Evolutionary conservation across 2,113 vertebrate genomes (phyloP), one percentile per base, ranked within the genome.

Genomic region (Accipiter virgatus): DNA sequence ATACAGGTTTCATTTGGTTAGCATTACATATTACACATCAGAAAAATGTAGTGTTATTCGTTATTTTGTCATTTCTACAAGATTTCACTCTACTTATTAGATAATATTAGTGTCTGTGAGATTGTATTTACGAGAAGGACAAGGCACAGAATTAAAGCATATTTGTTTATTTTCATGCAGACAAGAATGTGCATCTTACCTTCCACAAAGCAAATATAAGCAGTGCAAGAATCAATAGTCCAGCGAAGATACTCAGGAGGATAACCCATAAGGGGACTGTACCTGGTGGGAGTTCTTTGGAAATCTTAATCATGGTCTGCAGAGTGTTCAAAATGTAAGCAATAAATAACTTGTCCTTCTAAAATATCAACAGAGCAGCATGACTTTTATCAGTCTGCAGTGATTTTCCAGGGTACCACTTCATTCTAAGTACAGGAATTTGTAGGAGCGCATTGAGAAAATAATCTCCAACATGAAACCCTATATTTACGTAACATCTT

Each of bases 121-220:
- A 10, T 79, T 75, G 38, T 63, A 67, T 3, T 25, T 63, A 34
- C 19, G 8, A 78, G 53, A 68, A 52, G 40, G 26, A 72, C 29
- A 52, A 0, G 0, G 21, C 3, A 45, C 10, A 81, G 13, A 36
- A 62, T 20, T 72, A 73, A 70, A 72, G 36, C 5, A 23, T 40
- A 40, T 53, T 48, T 80, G 0, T 55, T 91, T 22, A 26, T 6
- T 22, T 68, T 36, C 27, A 53, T 11, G 26, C 62, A 67, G 53
- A 67, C 19, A 40, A 32, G n/a, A 59, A 53, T 0, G 0, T 74
- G 38, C 65, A 21, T 17, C 97, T 98, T 98, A 99, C 99, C 99
- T 99, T 99, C 99, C 99, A 99, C 77, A 99, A 97, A 45, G 97
- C 98, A 83, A 99, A 98, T 97, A 99, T 99, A 82, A 99, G 99